Conservation (phyloP, 23 tunicate genomes). For the Trididemnum clinides region DNA sequence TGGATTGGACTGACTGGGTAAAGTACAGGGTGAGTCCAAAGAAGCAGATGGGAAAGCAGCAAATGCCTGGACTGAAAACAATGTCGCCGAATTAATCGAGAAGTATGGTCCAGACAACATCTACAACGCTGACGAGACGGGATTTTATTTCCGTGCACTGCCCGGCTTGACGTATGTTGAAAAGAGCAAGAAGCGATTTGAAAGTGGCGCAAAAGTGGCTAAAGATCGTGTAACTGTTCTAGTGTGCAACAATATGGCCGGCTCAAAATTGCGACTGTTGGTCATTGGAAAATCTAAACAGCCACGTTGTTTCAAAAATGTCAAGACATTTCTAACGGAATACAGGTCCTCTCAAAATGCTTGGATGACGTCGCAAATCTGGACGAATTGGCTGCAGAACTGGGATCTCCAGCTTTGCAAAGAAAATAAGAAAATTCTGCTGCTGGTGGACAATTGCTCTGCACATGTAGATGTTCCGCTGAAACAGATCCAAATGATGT, state of each 20-base stretch:
- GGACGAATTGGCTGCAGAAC: conserved; percentile 30
- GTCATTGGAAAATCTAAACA: conserved; percentile 22
- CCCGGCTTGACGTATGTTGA: conserved; percentile 31
- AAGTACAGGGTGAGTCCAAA: conserved; percentile 32
- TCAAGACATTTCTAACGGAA: conserved; percentile 9
- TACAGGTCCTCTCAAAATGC: conserved; percentile 16
- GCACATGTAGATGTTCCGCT: too few relatives aligned
- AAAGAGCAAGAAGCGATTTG: conserved; percentile 21
- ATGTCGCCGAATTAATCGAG: conserved; percentile 29
- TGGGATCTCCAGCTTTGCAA: conserved; percentile 27
- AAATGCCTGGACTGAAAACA: conserved; percentile 29
- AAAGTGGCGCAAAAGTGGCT: conserved; percentile 23
- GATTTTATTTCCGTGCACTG: conserved; percentile 30
- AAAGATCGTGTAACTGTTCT: conserved; percentile 21
- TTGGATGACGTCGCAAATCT: conserved; percentile 17
- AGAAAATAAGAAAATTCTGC: conserved; percentile 12
- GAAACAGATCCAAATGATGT: conserved; percentile 3
- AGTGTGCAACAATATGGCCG: conserved; percentile 29
- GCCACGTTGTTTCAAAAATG: conserved; percentile 14
- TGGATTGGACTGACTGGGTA: conserved; percentile 21
- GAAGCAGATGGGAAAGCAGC: conserved; percentile 48
- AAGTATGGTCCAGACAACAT: conserved; percentile 39
- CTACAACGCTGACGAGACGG: conserved; percentile 29
- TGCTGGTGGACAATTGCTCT: conserved; percentile 20
- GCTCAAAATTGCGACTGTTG: conserved; percentile 25